Evolutionary conservation across 2,888 invertebrate genomes (phyloP).

Genomic region (Rambutsinella grinnellia): DNA sequence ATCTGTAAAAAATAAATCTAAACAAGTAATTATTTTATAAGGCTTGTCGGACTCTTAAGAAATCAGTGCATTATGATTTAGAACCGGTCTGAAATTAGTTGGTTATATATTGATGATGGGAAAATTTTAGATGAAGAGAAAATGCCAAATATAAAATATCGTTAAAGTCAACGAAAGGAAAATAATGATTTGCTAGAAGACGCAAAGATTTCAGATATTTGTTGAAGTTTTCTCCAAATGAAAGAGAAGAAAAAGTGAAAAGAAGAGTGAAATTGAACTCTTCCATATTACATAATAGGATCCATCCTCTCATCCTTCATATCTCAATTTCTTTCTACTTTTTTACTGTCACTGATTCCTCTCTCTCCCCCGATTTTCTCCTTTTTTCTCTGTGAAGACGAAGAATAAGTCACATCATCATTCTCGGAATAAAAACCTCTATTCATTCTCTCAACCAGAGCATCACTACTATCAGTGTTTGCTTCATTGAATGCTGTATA

Average conservation of each 20-base stretch:
- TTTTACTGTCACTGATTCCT: constrained; percentile 36
- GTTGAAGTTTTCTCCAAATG: too few relatives aligned
- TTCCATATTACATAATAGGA: constrained; percentile 54
- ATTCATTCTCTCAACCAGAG: constrained; percentile 21
- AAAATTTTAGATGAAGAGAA: too few relatives aligned
- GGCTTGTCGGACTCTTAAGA: too few relatives aligned
- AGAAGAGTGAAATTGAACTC: constrained; percentile 65
- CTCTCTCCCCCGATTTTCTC: constrained; percentile 3
- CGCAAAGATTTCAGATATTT: too few relatives aligned
- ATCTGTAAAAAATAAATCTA: too few relatives aligned
- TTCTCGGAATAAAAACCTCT: constrained; percentile 31
- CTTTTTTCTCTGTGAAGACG: constrained; percentile 4
- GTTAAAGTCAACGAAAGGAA: too few relatives aligned
- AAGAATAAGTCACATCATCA: constrained; percentile 30
- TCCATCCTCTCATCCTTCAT: constrained; percentile 29
- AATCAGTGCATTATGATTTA: too few relatives aligned
- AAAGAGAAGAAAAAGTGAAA: constrained; percentile 33
- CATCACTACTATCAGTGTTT: constrained; percentile 64
- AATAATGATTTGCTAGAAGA: too few relatives aligned
- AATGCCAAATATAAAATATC: too few relatives aligned
- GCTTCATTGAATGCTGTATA: constrained; percentile 66
- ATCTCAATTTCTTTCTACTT: constrained; percentile 36
- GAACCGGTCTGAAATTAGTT: too few relatives aligned
- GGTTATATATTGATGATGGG: too few relatives aligned
- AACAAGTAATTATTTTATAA: too few relatives aligned